A percentile compares a stretch with the other conserved stretches of the same genome.
phyloP scores from a whole-genome alignment of 2,888 invertebrate species.

The Physocephala rufipes region DNA sequence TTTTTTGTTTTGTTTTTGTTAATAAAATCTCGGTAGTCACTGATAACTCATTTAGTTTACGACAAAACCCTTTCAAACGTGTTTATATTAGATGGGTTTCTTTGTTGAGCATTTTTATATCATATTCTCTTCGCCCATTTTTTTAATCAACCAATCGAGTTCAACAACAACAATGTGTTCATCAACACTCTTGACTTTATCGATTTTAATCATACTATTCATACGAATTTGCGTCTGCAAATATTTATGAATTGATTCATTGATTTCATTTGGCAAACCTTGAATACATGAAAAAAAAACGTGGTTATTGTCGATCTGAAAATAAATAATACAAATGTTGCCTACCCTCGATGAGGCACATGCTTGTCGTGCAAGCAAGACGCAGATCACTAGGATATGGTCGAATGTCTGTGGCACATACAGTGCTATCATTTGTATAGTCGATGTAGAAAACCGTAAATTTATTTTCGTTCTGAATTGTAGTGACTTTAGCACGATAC shows the following conservation, averaged over 20 bases:
- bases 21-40: too few species aligned
- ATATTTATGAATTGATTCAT: slow-evolving; percentile 33
- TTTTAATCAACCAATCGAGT: slow-evolving; percentile 37
- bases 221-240: slow-evolving; percentile 31
- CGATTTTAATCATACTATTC: slow-evolving; percentile 36
- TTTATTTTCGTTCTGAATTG: slow-evolving; percentile 35
- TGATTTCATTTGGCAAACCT: slow-evolving; percentile 40
- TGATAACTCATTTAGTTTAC: too few species aligned
- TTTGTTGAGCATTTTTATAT: slow-evolving; percentile 16
- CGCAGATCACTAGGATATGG: slow-evolving; percentile 49
- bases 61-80: too few species aligned
- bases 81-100: not conserved
- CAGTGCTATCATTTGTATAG: slow-evolving; percentile 47
- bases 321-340: not conserved
- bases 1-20: too few species aligned
- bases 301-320: not conserved
- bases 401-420: slow-evolving; percentile 44
- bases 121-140: slow-evolving; percentile 31
- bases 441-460: slow-evolving; percentile 50
- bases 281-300: slow-evolving; percentile 27
- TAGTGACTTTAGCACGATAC: slow-evolving; percentile 51
- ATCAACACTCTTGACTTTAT: slow-evolving; percentile 35
- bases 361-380: slow-evolving; percentile 45
- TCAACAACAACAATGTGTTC: slow-evolving; percentile 30
- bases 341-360: slow-evolving; percentile 49